Conservation (phyloP, 2,113 vertebrate genomes). For the Oxyura jamaicensis region DNA sequence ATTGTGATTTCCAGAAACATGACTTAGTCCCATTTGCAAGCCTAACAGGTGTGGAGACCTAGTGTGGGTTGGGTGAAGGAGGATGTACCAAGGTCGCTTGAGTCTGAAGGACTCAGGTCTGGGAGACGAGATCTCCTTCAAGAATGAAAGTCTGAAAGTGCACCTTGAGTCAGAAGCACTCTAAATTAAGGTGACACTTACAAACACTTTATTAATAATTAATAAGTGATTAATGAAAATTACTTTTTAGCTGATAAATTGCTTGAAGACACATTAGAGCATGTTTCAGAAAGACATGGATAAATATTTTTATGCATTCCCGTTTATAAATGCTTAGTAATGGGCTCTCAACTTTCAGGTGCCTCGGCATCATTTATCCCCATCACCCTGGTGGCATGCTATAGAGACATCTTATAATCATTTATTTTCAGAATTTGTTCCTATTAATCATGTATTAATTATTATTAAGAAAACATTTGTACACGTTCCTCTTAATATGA, state of each 20-base stretch:
- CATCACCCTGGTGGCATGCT: slow-evolving; percentile 35
- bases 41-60: not conserved
- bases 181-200: slow-evolving; percentile 62
- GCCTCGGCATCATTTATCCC: slow-evolving; percentile 49
- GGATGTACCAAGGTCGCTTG: slow-evolving; percentile 43
- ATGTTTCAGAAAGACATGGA: slow-evolving; percentile 57
- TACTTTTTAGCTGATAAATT: slow-evolving; percentile 67
- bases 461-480: slow-evolving; percentile 73
- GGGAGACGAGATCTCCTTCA: not conserved
- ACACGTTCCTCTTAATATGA: slow-evolving; percentile 39
- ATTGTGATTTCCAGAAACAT: slow-evolving; percentile 39
- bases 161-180: slow-evolving; percentile 40
- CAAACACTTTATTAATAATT: slow-evolving; percentile 73
- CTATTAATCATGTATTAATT: slow-evolving; percentile 71
- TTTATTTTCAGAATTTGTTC: slow-evolving; percentile 66
- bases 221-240: slow-evolving; percentile 74
- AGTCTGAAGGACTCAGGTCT: not conserved
- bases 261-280: slow-evolving; percentile 35
- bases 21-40: not conserved
- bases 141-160: not conserved
- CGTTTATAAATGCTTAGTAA: slow-evolving; percentile 66
- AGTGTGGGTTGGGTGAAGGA: not conserved
- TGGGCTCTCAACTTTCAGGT: slow-evolving; percentile 73
- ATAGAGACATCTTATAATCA: slow-evolving; percentile 46
- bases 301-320: slow-evolving; percentile 73